These are phyloP conservation scores for Aphaenogaster rudis DNA, from an alignment of 1,140 invertebrate genomes.

Conservation along the genomic window DNA sequence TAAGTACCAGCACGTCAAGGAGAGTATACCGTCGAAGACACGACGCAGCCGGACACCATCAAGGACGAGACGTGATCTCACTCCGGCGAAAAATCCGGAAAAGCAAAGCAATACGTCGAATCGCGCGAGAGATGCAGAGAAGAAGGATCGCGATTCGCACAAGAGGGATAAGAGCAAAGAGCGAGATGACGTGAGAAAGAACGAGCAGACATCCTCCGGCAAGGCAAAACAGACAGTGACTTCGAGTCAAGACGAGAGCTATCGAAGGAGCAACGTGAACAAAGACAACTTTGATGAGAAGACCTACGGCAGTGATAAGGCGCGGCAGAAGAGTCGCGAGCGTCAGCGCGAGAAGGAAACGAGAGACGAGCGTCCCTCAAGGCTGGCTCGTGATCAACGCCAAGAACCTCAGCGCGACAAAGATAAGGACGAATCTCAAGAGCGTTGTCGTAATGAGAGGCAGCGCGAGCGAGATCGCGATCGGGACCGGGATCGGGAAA, in stretches of 20 bases:
- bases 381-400: conserved; percentile 81
- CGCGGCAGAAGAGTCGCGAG: conserved; percentile 80
- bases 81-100: conserved; percentile 77
- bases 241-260: conserved; percentile 79
- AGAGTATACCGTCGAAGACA: conserved; percentile 74
- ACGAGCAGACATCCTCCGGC: conserved; percentile 62
- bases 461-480: conserved; percentile 75
- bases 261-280: conserved; percentile 73
- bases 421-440: conserved; percentile 83
- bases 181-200: conserved; percentile 79
- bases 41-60: conserved; percentile 82
- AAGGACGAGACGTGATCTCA: conserved; percentile 83
- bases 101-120: conserved; percentile 71
- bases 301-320: conserved; percentile 74
- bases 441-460: conserved; percentile 79
- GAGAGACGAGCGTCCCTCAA: conserved; percentile 79
- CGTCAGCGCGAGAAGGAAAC: conserved; percentile 83
- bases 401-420: conserved; percentile 80
- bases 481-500: conserved; percentile 71
- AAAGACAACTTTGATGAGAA: conserved; percentile 79
- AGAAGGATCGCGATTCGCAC: conserved; percentile 83
- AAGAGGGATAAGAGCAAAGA: conserved; percentile 85
- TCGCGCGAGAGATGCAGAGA: conserved; percentile 80
- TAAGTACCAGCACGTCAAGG: conserved; percentile 81
- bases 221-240: conserved; percentile 72